These are phyloP conservation scores for Poecilia gillii DNA, from an alignment of 2,797 vertebrate species.

Conservation along the genomic window DNA sequence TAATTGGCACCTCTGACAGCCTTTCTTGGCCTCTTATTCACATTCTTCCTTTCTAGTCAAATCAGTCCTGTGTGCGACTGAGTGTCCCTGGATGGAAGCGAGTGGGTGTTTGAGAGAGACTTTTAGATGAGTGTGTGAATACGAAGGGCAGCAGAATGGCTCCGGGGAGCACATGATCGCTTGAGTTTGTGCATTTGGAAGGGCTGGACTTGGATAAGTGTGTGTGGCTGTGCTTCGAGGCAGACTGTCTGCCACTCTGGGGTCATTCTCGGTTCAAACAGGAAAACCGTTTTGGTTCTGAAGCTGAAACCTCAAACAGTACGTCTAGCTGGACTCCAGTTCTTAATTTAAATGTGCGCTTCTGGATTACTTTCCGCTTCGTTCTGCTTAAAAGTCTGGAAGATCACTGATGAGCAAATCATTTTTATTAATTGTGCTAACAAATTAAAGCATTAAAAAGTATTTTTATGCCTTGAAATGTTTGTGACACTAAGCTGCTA, in stretches of 20 bases:
- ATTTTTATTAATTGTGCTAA: neutral
- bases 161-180: slow-evolving; percentile 22
- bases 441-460: neutral
- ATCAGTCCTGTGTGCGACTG: slow-evolving; percentile 8
- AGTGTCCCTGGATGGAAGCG: slow-evolving; percentile 7
- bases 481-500: neutral
- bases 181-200: slow-evolving; percentile 23
- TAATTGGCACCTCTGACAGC: slow-evolving; percentile 36
- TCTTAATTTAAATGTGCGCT: slow-evolving; percentile 36
- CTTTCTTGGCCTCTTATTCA: slow-evolving; percentile 23
- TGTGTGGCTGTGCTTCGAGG: slow-evolving; percentile 39
- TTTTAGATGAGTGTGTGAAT: slow-evolving; percentile 34
- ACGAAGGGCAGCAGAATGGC: slow-evolving; percentile 13
- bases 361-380: slow-evolving; percentile 47
- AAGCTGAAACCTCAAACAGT: slow-evolving; percentile 27
- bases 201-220: slow-evolving; percentile 23
- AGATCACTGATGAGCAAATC: neutral
- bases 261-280: slow-evolving; percentile 53
- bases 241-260: slow-evolving; percentile 39
- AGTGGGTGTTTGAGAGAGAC: slow-evolving; percentile 40
- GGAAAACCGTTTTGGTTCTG: slow-evolving; percentile 30
- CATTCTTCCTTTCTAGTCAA: slow-evolving; percentile 33
- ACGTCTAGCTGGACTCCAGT: slow-evolving; percentile 13
- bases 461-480: neutral
- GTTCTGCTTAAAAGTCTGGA: slow-evolving; percentile 6